A percentile compares a stretch with the other conserved stretches of the same genome.
Conservation (phyloP, 2,888 invertebrate genomes). For the Noctua comes region DNA sequence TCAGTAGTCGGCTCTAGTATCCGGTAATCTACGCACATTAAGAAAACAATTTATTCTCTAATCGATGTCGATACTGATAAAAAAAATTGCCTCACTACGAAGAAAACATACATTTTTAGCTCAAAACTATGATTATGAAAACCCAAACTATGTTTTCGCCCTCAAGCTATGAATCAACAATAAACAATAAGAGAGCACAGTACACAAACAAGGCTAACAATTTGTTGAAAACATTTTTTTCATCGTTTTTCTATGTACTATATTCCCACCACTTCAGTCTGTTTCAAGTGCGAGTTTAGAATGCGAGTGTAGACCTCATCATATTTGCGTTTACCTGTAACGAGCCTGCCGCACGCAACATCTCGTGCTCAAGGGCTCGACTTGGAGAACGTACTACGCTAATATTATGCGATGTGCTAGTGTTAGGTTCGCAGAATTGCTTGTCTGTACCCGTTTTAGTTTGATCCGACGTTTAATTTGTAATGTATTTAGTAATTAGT, state of each 20-base stretch:
- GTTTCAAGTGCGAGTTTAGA: constrained; percentile 18
- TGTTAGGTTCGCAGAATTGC: constrained; percentile 28
- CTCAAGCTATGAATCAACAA: constrained; percentile 25
- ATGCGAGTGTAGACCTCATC: constrained; percentile 34
- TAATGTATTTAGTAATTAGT: constrained; percentile 26
- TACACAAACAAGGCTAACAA: constrained; percentile 42
- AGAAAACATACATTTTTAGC: constrained; percentile 20
- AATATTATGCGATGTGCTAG: constrained; percentile 32
- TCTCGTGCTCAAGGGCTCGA: constrained; percentile 58
- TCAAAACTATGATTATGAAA: constrained; percentile 43
- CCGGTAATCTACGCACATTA: constrained; percentile 75
- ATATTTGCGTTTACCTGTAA: constrained; percentile 34
- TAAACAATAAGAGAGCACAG: constrained; percentile 16
- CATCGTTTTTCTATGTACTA: constrained; percentile 5
- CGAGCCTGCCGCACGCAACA: constrained; percentile 50
- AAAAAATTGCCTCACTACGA: constrained; percentile 24
- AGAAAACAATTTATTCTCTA: constrained; percentile 5
- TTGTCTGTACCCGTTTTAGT: not conserved
- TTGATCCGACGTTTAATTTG: constrained; percentile 14
- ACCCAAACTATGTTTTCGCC: constrained; percentile 33
- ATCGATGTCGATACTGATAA: not conserved
- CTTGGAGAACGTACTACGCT: constrained; percentile 19
- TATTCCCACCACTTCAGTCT: constrained; percentile 30
- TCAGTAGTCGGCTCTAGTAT: constrained; percentile 67
- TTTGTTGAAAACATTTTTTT: constrained; percentile 11